These are phyloP conservation scores for Electrona antarctica DNA, from an alignment of 2,113 vertebrate species.

Conservation along the genomic window DNA sequence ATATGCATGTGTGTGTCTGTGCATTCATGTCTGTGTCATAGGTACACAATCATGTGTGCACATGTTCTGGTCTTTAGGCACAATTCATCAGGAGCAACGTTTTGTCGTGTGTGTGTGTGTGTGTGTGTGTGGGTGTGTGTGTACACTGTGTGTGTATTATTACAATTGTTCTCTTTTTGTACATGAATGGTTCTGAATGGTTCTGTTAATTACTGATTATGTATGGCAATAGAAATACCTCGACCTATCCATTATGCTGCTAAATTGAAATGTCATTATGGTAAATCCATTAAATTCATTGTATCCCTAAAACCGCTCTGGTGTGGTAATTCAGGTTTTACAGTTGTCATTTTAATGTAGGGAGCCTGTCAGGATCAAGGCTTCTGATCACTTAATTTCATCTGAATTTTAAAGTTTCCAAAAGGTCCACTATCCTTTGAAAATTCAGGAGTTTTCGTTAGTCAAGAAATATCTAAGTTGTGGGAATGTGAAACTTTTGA, in stretches of 20 bases:
- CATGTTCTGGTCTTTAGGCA: constrained; percentile 31
- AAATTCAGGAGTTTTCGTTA: no score
- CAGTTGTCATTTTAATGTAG: no score
- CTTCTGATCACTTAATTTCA: no score
- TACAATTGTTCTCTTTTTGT: constrained; percentile 43
- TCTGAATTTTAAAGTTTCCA: no score
- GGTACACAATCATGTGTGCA: not conserved
- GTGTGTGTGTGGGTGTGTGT: constrained; percentile 22
- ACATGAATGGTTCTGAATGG: constrained; percentile 25
- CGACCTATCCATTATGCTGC: constrained; percentile 59
- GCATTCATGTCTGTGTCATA: constrained; percentile 21
- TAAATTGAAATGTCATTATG: constrained; percentile 47
- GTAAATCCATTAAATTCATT: constrained; percentile 45
- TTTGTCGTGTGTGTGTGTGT: constrained; percentile 31
- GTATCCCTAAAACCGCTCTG: not conserved
- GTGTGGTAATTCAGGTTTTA: no score
- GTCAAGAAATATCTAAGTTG: no score
- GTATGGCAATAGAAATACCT: constrained; percentile 65
- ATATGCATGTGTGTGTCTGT: constrained; percentile 33
- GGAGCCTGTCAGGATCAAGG: no score
- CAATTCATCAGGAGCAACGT: constrained; percentile 31
- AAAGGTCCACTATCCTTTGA: no score
- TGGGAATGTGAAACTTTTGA: no score
- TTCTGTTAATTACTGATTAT: constrained; percentile 32
- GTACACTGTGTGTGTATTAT: constrained; percentile 21